Base-by-base conservation (phyloP, 1,140 invertebrate species). In the Lutraria rhynchaena region DNA sequence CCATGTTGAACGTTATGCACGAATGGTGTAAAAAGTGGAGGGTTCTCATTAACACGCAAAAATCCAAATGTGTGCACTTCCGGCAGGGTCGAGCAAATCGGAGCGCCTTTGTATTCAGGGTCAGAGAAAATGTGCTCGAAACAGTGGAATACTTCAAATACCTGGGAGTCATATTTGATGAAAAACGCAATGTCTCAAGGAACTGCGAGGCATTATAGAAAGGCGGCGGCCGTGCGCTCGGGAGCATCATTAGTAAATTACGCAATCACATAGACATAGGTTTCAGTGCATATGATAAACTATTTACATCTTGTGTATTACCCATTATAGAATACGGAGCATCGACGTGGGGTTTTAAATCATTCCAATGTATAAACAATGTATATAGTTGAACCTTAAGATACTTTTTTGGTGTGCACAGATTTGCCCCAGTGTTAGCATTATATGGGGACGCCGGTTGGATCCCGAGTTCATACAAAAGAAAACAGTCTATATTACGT, bases 241-340 rank as follows among this genome's bases (percentile, higher is more conserved):
- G 74, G 0, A 35, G 35, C 7, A 69, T 77, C 22, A 82, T 78
- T 1, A 51, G 41, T 22, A 81, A 71, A 55, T 49, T 82, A 19
- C 74, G 75, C 44, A 29, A 29, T 0, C 24, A 69, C 49, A 77
- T 77, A 60, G 69, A 78, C 27, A 51, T 78, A 24, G 58, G 80
- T 13, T 78, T 84, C 44, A 57, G 37, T 0, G 33, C 81, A 27
- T 69, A 58, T 41, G 74, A 76, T 29, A 85, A 77, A 77, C 73
- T 84, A 3, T 76, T 41, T 31, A 17, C 44, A 3, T 51, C 73
- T 2, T 75, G 77, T 73, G 80, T 84, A 1, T 24, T 44, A 4
- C 67, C 83, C 7, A 77, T 77, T 0, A 11, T 82, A 9, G 78
- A 84, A 44, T 84, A 77, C 76, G 57, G 78, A 0, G 46, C 70